Evolutionary conservation across 2,797 vertebrate genomes (phyloP), one percentile per base, ranked within the genome.

Genomic region (Neosilurus hyrtlii): DNA sequence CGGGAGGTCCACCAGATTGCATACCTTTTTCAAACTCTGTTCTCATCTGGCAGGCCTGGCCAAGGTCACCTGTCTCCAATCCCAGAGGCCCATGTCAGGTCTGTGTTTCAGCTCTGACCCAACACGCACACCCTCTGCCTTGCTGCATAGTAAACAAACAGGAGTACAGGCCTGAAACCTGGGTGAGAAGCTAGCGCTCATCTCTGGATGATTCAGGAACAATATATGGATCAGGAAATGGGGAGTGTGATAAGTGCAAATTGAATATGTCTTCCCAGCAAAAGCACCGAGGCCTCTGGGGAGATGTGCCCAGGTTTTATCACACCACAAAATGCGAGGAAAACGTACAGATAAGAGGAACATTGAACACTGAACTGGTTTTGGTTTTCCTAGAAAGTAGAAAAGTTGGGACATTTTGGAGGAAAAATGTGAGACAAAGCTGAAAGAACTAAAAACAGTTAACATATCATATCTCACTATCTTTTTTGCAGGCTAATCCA

Each of bases 191-290:
- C 43, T 74, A 15, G 66, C 59, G 37, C 57, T 52, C 54, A 63
- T 63, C 30, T 79, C 49, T 7, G 18, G 65, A 81, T 72, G 78
- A 73, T 68, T 78, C 68, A 72, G 59, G 82, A 85, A 84, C 85
- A 68, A 63, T 84, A 83, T 79, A 85, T 81, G 85, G 67, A 82
- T 79, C 59, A 49, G 65, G 37, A 79, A 75, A 61, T 59, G 73
- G 49, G 54, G 67, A 82, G 66, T 51, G 74, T 35, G 86, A 90
- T 90, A 93, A 91, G 90, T 93, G 92, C 90, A 94, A 94, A 94
- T 94, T 94, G 91, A 94, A 94, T 93, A 90, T 91, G 91, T 93
- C 93, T 92, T 91, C 89, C 91, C 91, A 54, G 91, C 90, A 91
- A 93, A 90, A 93, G 93, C 89, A 89, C 89, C 89, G 87, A 90